Conservation (phyloP, 2,113 vertebrate genomes). For the western clawed frog (Xenopus tropicalis) region UCB_Xtro_10.0 CM004444.2:133195501-133196000, state of each 20-base stretch:
- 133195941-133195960: conserved; percentile 21
- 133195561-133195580: too few species aligned
- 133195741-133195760: conserved; percentile 14
- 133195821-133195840: not conserved
- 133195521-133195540: too few species aligned
- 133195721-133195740: conserved; percentile 26
- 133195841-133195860: conserved; percentile 2
- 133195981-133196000: conserved; percentile 27
- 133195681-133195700: too few species aligned
- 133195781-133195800: conserved; percentile 18
- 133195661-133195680: too few species aligned
- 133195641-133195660: too few species aligned
- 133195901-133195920: not conserved
- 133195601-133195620: too few species aligned
- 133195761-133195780: conserved; percentile 9
- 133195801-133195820: not conserved
- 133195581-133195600: too few species aligned
- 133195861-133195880: too few species aligned
- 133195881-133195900: too few species aligned
- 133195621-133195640: too few species aligned
- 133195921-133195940: not conserved
- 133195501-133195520: too few species aligned
- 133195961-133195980: conserved; percentile 1
- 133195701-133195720: not conserved
- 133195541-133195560: too few species aligned